Evolutionary conservation across 2,113 vertebrate species (phyloP), one percentile per base, ranked within the genome.

Genomic region (Acrocephalus kingi): DNA sequence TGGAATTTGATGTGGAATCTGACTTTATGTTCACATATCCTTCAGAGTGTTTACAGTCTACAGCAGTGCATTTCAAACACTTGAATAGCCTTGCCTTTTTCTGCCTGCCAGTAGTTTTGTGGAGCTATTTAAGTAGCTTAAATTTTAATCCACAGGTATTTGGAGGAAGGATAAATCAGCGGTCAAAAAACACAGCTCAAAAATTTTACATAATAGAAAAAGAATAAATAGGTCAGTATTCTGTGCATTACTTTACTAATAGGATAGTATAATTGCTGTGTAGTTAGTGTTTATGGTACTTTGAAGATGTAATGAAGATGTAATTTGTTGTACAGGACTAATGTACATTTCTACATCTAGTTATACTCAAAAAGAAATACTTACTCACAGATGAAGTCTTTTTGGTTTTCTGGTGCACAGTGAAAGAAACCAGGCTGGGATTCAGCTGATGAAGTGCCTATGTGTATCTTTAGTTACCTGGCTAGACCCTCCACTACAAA

Each of bases 121-220:
- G 87, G 69, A 79, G 54, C 66, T 89, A 22, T 78, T 95, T 84
- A 87, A 87, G 61, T 71, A 81, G 86, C 56, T 94, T 89, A 93
- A 84, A 87, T 89, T 96, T 96, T 92, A 95, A 94, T 90, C 89
- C 61, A 41, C 45, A 72, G 22, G 35, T 92, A 89, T 78, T 94
- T 91, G 66, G 33, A 89, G 93, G 90, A 67, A 92, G 35, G 45
- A 92, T 86, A 80, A 92, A 92, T 94, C 86, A 67, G 23, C 80
- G 49, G 41, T 84, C 55, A 62, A 90, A 86, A 94, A 90, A 0
- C 23, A 39, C 56, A 93, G 64, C 64, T 89, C 64, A 84, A 92
- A 92, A 87, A 71, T 87, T 92, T 72, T 87, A 73, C 74, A 87
- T 78, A 89, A 92, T 69, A 93, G 58, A 24, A 76, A 72, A 82